Conservation (phyloP, 2,888 invertebrate genomes). For the Calameuta filiformis region DNA sequence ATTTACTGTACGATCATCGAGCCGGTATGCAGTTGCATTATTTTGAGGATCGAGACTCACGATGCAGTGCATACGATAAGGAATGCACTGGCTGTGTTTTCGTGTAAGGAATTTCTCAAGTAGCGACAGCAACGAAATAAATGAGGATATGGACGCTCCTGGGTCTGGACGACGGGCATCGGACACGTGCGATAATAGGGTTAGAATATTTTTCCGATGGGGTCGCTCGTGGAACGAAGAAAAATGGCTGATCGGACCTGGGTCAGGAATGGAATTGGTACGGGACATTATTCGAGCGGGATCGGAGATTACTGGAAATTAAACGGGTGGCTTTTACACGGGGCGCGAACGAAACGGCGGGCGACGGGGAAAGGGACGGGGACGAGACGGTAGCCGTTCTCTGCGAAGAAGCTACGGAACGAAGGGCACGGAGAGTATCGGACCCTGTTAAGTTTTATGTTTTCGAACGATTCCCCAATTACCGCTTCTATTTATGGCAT, state of each 20-base stretch:
- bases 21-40: neutral
- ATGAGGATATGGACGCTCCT: neutral
- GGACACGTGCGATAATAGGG: neutral
- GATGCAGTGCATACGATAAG: neutral
- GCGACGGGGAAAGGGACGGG: neutral
- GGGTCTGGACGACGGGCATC: neutral
- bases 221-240: neutral
- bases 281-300: neutral
- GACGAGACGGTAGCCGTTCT: constrained; percentile 5
- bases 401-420: neutral
- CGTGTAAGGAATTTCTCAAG: neutral
- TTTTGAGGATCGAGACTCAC: neutral
- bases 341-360: neutral
- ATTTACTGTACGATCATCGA: neutral
- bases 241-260: neutral
- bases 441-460: constrained; percentile 16
- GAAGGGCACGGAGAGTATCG: neutral
- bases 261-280: neutral
- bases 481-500: constrained; percentile 22
- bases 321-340: constrained; percentile 2
- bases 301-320: constrained; percentile 20
- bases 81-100: neutral
- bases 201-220: neutral
- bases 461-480: constrained; percentile 13
- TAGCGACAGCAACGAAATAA: neutral